Evolutionary conservation across 2,888 invertebrate genomes (phyloP).

Genomic region (Caenorhabditis sulstoni): DNA sequence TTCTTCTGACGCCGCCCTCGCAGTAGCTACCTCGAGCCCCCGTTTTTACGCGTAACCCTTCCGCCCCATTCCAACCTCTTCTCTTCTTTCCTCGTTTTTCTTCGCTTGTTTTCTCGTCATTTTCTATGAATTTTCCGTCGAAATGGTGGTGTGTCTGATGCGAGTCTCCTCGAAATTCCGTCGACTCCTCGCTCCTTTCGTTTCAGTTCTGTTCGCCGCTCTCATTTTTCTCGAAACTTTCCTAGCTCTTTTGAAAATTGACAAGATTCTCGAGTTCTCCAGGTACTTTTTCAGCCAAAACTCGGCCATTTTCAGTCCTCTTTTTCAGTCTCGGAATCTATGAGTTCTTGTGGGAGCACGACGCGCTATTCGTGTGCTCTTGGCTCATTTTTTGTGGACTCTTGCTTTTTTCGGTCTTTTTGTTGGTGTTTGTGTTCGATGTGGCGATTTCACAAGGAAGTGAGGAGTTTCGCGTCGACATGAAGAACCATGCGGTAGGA

Average conservation of each 20-base stretch:
- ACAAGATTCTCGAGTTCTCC: conserved; percentile 26
- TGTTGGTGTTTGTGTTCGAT: conserved; percentile 28
- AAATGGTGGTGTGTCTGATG: conserved; percentile 49
- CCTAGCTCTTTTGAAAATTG: conserved; percentile 16
- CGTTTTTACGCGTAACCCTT: conserved; percentile 38
- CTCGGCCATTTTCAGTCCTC: too few species aligned
- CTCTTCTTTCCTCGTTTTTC: neutral
- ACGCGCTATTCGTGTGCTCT: conserved; percentile 25
- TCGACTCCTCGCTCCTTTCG: conserved; percentile 15
- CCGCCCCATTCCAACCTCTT: neutral
- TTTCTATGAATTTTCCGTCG: conserved; percentile 22
- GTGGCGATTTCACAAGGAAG: conserved; percentile 40
- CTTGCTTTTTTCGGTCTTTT: conserved; percentile 7
- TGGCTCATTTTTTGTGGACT: conserved; percentile 1
- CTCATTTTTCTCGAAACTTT: conserved; percentile 22
- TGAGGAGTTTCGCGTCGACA: conserved; percentile 18
- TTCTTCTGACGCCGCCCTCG: conserved; percentile 56
- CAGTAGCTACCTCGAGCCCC: conserved; percentile 29
- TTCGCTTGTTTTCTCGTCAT: neutral
- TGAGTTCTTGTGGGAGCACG: conserved; percentile 18
- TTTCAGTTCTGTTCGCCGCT: conserved; percentile 8
- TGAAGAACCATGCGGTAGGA: conserved; percentile 29
- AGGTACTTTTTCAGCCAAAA: neutral
- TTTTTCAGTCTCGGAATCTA: conserved; percentile 28
- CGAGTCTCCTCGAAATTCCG: conserved; percentile 26